These are phyloP conservation scores for Ephialtes manifestator DNA, from an alignment of 2,888 invertebrate species.

Conservation along the genomic window DNA sequence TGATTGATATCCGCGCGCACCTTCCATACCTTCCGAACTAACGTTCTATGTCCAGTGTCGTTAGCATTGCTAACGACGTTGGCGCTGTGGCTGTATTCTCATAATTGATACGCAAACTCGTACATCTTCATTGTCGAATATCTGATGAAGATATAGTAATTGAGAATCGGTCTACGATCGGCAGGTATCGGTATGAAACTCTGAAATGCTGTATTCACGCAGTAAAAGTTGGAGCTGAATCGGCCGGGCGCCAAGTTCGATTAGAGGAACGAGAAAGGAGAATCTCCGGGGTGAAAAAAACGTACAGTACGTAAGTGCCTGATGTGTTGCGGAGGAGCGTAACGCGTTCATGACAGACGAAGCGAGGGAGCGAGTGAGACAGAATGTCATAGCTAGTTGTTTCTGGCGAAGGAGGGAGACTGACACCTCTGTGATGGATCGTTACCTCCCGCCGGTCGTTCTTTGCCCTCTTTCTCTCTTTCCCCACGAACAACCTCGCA, in stretches of 20 bases:
- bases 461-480: constrained; percentile 63
- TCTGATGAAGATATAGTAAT: background rate
- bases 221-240: background rate
- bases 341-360: constrained; percentile 59
- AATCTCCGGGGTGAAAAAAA: constrained; percentile 5
- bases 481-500: constrained; percentile 48
- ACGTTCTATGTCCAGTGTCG: constrained; percentile 61
- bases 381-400: constrained; percentile 85
- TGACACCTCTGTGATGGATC: constrained; percentile 85
- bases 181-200: constrained; percentile 12
- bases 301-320: constrained; percentile 39
- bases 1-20: constrained; percentile 62
- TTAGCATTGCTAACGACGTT: constrained; percentile 69
- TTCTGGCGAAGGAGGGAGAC: constrained; percentile 80
- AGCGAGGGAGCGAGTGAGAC: constrained; percentile 79
- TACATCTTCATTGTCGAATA: constrained; percentile 38
- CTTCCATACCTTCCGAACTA: constrained; percentile 16
- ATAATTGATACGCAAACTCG: constrained; percentile 36
- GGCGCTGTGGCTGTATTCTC: constrained; percentile 8
- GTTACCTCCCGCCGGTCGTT: constrained; percentile 82
- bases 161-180: constrained; percentile 29
- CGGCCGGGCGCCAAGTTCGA: background rate
- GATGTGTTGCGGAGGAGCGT: constrained; percentile 71
- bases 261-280: background rate
- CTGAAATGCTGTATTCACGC: background rate